A percentile compares a stretch with the other conserved stretches of the same genome.
phyloP scores from a whole-genome alignment of 2,113 vertebrate genomes.

The Sinocyclocheilus grahami region DNA sequence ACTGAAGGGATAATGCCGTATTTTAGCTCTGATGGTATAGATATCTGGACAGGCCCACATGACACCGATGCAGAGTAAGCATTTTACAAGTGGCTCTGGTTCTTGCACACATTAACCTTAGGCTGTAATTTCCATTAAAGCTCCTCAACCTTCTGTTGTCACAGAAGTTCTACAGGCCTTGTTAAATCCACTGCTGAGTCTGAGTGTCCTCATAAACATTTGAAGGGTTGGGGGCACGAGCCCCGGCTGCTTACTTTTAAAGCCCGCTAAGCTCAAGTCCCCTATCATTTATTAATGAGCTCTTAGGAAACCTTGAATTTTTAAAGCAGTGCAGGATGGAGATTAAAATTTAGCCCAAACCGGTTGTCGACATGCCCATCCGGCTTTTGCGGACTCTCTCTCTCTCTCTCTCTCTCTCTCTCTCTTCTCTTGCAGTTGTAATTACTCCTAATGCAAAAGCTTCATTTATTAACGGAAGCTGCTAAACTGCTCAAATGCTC shows the following conservation, averaged over 20 bases:
- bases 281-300: conserved; percentile 62
- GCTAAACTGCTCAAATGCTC: not conserved
- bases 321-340: conserved; percentile 34
- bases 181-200: conserved; percentile 30
- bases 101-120: conserved; percentile 40
- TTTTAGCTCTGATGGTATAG: not conserved
- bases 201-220: conserved; percentile 42
- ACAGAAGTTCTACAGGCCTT: conserved; percentile 36
- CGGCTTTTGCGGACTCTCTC: not conserved
- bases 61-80: conserved; percentile 22
- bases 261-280: conserved; percentile 42
- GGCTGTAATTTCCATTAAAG: conserved; percentile 42
- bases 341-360: conserved; percentile 39
- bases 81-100: conserved; percentile 4
- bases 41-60: not conserved
- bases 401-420: too few species aligned
- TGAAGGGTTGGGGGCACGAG: conserved; percentile 24
- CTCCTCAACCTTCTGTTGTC: conserved; percentile 30
- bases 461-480: conserved; percentile 13
- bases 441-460: conserved; percentile 29
- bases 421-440: not conserved
- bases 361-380: conserved; percentile 16
- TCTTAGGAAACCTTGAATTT: conserved; percentile 41
- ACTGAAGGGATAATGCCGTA: not conserved
- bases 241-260: conserved; percentile 40